These are phyloP conservation scores for Saimiri boliviensis DNA, from an alignment of 2,113 vertebrate genomes.

Conservation along the genomic window DNA sequence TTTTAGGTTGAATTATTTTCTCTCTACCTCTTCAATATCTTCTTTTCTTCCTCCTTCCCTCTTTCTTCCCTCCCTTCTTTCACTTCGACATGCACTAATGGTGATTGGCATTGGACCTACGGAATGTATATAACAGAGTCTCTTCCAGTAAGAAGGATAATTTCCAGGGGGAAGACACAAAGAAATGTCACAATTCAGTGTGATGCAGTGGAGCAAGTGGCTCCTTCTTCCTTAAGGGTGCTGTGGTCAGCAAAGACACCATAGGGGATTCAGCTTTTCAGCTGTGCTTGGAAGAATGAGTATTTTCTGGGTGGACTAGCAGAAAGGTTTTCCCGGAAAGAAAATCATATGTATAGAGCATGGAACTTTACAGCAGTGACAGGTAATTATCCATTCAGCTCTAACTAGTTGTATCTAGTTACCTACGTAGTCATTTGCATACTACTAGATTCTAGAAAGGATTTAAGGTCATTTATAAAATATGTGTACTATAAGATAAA, in stretches of 20 bases:
- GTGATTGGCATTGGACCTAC: neutral
- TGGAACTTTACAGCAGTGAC: neutral
- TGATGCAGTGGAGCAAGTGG: neutral
- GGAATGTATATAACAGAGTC: neutral
- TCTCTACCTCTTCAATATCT: neutral
- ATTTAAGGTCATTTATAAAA: slow-evolving; percentile 30
- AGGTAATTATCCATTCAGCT: neutral
- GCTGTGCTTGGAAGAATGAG: neutral
- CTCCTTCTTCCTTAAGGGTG: neutral
- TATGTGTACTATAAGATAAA: neutral
- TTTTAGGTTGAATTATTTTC: neutral
- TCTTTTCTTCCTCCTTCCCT: neutral
- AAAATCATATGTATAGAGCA: neutral
- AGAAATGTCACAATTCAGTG: neutral
- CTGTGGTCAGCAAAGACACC: neutral
- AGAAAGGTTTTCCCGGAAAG: neutral
- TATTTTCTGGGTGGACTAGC: neutral
- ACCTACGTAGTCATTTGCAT: neutral
- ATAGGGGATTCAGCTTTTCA: neutral
- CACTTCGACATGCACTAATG: neutral
- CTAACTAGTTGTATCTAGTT: neutral
- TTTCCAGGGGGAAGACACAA: neutral
- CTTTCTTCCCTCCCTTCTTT: neutral
- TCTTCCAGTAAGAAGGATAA: neutral
- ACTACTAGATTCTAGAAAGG: neutral